Evolutionary conservation across 2,113 vertebrate genomes (phyloP).

Genomic region (Python bivittatus): DNA sequence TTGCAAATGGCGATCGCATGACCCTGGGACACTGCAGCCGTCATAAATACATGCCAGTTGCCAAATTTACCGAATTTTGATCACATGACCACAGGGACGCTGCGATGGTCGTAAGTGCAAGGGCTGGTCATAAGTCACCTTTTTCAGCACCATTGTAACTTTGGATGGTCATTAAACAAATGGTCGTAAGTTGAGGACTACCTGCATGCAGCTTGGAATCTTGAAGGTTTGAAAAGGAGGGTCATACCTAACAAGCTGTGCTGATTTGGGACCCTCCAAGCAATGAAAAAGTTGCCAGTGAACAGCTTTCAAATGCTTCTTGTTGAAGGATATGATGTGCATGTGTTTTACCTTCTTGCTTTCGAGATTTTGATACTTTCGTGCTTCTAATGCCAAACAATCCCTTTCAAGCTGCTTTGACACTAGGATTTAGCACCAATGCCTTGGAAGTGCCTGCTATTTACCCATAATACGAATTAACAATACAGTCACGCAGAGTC

Average conservation of each 20-base stretch:
- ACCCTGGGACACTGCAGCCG: too few relatives aligned
- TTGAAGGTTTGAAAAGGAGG: background rate
- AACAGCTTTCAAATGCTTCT: background rate
- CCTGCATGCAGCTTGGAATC: background rate
- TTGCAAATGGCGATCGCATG: too few relatives aligned
- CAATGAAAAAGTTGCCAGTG: background rate
- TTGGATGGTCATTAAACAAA: too few relatives aligned
- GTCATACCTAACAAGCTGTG: background rate
- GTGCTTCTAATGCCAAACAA: background rate
- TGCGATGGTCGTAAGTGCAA: too few relatives aligned
- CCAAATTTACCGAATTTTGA: too few relatives aligned
- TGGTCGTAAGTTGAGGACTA: too few relatives aligned
- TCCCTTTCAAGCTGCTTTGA: conserved; percentile 46
- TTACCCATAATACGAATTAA: conserved; percentile 66
- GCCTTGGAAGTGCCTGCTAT: conserved; percentile 57
- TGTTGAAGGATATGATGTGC: too few relatives aligned
- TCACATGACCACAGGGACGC: too few relatives aligned
- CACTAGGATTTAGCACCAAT: conserved; percentile 50
- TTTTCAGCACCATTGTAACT: too few relatives aligned
- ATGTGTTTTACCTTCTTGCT: background rate
- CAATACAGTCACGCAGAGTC: conserved; percentile 53
- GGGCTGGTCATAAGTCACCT: too few relatives aligned
- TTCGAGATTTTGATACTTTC: conserved; percentile 27
- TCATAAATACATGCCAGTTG: too few relatives aligned
- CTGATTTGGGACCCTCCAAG: too few relatives aligned